Evolutionary conservation across 2,888 invertebrate species (phyloP), one percentile per base, ranked within the genome.

Genomic region (Tachystola acroxantha): DNA sequence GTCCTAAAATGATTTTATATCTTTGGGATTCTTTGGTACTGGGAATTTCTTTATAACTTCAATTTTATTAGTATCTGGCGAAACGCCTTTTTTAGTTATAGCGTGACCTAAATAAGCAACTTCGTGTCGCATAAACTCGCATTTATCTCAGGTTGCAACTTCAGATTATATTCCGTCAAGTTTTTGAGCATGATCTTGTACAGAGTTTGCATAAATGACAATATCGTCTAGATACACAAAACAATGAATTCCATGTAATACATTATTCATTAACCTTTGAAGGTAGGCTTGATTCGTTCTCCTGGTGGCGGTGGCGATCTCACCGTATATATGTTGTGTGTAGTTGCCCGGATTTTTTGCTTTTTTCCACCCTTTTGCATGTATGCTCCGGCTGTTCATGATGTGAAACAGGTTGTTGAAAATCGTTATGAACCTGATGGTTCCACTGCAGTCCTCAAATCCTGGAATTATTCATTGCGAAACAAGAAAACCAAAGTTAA

Each of bases 81-180:
- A 45, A n/a, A 53, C 10, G 25, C 48, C 12, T 44, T 47, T 14
- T 45, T 32, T 11, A 45, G 28, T 9, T 2, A 28, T 28, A 1
- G 10, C 9, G 27, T 69, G 71, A 1, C 74, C 72, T 13, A 76
- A 35, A 36, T 62, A 75, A 0, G 56, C 54, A 7, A 74, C 63
- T 54, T 69, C 63, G 9, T n/a, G n/a, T 4, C 10, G 6, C 10
- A 33, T 5, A 10, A 33, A 33, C 10, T 33, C 33, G 5, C 16
- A 33, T 33, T 33, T 34, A 10, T n/a, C n/a, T 34, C 27, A 9
- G 10, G 22, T 20, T 29, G 29, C 6, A 22, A 12, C 6, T 35
- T 29, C 10, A 22, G 7, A 7, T 11, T 10, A 3, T 10, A 32
- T 12, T 16, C 10, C 12, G 10, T 11, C 5, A 3, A 32, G 32